These are phyloP conservation scores for Tigriopus japonicus DNA, from an alignment of 1,140 invertebrate species.

Conservation along the genomic window DNA sequence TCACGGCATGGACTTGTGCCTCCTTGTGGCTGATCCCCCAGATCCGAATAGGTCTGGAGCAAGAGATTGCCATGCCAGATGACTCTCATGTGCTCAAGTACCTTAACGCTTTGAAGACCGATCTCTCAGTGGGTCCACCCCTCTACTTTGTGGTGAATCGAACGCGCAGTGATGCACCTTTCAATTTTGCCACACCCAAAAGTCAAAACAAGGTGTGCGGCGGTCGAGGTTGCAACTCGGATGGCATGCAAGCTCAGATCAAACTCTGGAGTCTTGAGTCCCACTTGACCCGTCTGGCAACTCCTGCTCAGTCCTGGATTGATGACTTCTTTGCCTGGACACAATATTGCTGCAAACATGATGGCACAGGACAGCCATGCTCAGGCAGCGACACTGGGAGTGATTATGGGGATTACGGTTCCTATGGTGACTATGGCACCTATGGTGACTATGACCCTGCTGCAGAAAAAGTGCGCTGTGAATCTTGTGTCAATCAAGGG, in stretches of 20 bases:
- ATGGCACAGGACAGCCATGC: neutral
- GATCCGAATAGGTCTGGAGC: constrained; percentile 82
- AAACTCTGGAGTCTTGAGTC: constrained; percentile 14
- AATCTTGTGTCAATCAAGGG: neutral
- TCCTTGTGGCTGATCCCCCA: constrained; percentile 65
- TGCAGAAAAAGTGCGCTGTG: neutral
- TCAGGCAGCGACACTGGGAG: neutral
- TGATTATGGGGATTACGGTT: neutral
- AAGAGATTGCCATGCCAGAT: constrained; percentile 90
- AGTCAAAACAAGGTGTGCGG: constrained; percentile 18
- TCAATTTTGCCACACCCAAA: constrained; percentile 21
- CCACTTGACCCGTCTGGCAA: constrained; percentile 51
- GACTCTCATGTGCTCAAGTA: constrained; percentile 85
- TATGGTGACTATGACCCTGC: neutral
- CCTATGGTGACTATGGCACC: neutral
- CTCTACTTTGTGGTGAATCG: constrained; percentile 35
- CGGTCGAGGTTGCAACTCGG: constrained; percentile 14
- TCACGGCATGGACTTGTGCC: constrained; percentile 73
- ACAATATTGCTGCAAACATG: neutral
- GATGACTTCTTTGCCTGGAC: constrained; percentile 78
- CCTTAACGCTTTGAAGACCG: constrained; percentile 38
- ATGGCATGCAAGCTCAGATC: constrained; percentile 16
- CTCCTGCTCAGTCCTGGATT: constrained; percentile 62
- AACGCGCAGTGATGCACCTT: constrained; percentile 20
- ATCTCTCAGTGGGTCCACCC: constrained; percentile 34